A percentile compares a stretch with the other conserved stretches of the same genome.
Evolutionary conservation across 2,113 vertebrate genomes (phyloP).

Genomic region (Protobothrops mucrosquamatus): DNA sequence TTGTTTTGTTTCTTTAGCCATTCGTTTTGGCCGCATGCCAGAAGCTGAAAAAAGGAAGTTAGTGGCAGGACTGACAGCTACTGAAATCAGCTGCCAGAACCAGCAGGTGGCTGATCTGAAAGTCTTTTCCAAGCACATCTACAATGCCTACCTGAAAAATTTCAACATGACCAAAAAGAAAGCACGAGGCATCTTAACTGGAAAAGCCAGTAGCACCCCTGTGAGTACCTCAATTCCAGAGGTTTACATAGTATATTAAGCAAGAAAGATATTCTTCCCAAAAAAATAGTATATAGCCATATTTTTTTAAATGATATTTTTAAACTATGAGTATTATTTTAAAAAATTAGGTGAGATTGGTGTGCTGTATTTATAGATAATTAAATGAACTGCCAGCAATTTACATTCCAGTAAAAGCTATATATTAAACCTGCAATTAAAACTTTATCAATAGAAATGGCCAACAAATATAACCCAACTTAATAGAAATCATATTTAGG

Average conservation of each 20-base stretch:
- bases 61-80: slow-evolving; percentile 84
- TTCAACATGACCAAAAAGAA: slow-evolving; percentile 99
- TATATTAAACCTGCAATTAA: neutral
- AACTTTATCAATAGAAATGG: neutral
- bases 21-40: slow-evolving; percentile 96
- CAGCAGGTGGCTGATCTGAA: slow-evolving; percentile 87
- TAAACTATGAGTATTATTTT: neutral
- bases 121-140: slow-evolving; percentile 92
- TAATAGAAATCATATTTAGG: neutral
- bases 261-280: neutral
- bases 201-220: slow-evolving; percentile 89
- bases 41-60: slow-evolving; percentile 95
- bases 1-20: slow-evolving; percentile 70
- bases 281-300: neutral
- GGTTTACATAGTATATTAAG: neutral
- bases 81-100: slow-evolving; percentile 75
- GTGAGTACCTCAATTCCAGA: slow-evolving; percentile 69
- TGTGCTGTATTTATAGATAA: neutral
- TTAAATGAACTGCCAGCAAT: neutral
- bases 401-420: neutral
- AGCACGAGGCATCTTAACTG: slow-evolving; percentile 90
- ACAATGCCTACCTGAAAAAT: slow-evolving; percentile 93
- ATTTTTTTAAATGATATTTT: neutral
- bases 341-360: neutral
- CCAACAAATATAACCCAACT: neutral